These are phyloP conservation scores for Creontiades dilutus DNA, from an alignment of 2,888 invertebrate genomes.

Conservation along the genomic window DNA sequence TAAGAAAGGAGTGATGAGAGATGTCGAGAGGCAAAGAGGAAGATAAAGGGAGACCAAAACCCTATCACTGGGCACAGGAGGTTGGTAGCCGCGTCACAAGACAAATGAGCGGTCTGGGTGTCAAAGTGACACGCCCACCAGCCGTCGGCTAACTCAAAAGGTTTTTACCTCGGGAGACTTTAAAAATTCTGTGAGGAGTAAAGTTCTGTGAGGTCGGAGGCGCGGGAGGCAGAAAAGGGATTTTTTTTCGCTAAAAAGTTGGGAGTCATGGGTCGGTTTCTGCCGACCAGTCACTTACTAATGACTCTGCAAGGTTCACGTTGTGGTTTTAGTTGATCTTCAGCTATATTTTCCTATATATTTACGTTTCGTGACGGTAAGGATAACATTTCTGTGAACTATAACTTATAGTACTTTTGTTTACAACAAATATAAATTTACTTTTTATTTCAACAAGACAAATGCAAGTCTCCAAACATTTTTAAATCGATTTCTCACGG, in stretches of 20 bases:
- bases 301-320: background rate
- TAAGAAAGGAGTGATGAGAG: background rate
- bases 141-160: slow-evolving; percentile 46
- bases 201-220: background rate
- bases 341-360: background rate
- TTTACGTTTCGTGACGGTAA: too few species aligned
- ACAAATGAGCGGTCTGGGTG: slow-evolving; percentile 69
- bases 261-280: background rate
- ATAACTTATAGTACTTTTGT: too few species aligned
- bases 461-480: too few species aligned
- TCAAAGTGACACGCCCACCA: slow-evolving; percentile 49
- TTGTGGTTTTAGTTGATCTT: background rate
- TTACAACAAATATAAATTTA: too few species aligned
- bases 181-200: slow-evolving; percentile 10
- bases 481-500: too few species aligned
- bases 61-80: slow-evolving; percentile 2
- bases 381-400: too few species aligned
- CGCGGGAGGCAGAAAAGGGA: background rate
- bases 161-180: slow-evolving; percentile 18
- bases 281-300: slow-evolving; percentile 3
- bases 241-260: slow-evolving; percentile 13
- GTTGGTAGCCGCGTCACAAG: slow-evolving; percentile 57
- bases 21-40: background rate
- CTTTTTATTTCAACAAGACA: too few species aligned
- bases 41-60: background rate